Conservation (phyloP, 1,140 invertebrate genomes). For the Pygmarrhopalites habei region DNA sequence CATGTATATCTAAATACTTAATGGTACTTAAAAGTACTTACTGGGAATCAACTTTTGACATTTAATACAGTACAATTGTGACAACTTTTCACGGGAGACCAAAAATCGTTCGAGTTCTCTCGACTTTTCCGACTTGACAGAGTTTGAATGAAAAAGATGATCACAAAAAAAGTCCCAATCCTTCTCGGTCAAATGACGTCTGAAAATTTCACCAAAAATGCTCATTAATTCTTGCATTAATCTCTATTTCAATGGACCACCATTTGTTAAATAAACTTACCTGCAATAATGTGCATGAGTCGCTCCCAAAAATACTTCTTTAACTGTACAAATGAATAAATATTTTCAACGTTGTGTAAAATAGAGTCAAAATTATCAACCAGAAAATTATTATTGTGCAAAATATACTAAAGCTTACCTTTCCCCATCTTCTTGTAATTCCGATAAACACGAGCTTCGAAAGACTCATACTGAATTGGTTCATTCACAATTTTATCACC, state of each 20-base stretch:
- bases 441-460: conserved; percentile 22
- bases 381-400: not conserved
- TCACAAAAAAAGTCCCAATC: conserved; percentile 38
- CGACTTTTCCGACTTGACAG: conserved; percentile 25
- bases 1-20: too few relatives aligned
- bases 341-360: not conserved
- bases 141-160: conserved; percentile 34
- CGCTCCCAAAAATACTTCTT: conserved; percentile 25
- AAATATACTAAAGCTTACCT: not conserved
- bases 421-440: conserved; percentile 29
- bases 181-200: conserved; percentile 28
- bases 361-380: too few relatives aligned
- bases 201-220: too few relatives aligned
- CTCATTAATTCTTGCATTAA: too few relatives aligned
- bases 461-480: conserved; percentile 16
- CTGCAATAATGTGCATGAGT: conserved; percentile 32
- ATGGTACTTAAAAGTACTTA: too few relatives aligned
- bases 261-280: too few relatives aligned
- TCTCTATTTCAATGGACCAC: too few relatives aligned
- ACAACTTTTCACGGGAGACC: conserved; percentile 22
- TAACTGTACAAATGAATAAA: conserved; percentile 12
- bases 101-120: conserved; percentile 28
- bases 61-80: conserved; percentile 24
- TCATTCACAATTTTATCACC: conserved; percentile 10
- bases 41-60: conserved; percentile 26